Evolutionary conservation across 1,140 invertebrate genomes (phyloP).

Genomic region (Acromyrmex echinatior): DNA sequence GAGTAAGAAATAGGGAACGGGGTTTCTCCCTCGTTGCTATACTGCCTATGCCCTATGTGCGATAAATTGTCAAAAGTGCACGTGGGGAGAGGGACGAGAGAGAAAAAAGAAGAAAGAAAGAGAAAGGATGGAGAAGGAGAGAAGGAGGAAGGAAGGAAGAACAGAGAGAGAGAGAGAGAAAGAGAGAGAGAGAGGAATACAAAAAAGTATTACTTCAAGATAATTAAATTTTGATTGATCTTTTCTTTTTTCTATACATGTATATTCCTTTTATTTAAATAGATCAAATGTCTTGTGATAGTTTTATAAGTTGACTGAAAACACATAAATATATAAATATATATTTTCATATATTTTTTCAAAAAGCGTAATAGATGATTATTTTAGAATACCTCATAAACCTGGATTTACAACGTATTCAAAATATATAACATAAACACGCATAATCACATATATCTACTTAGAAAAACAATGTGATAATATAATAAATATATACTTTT

Average conservation of each 20-base stretch:
- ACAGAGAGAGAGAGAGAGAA: background rate
- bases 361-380: background rate
- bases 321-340: background rate
- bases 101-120: background rate
- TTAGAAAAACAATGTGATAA: constrained; percentile 15
- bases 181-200: background rate
- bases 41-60: constrained; percentile 14
- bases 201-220: background rate
- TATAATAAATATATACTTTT: background rate
- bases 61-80: constrained; percentile 65
- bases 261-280: background rate
- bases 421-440: background rate
- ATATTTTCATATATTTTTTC: background rate
- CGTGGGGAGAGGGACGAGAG: background rate
- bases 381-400: background rate
- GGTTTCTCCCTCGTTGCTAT: background rate
- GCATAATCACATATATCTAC: background rate
- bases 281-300: background rate
- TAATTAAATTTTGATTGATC: background rate
- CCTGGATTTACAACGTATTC: background rate
- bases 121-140: background rate
- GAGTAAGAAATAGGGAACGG: background rate
- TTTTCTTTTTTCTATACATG: background rate
- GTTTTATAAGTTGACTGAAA: background rate
- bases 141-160: background rate